A percentile compares a stretch with the other conserved stretches of the same genome.
These are phyloP conservation scores for Leptoteleia sp. DNA, from an alignment of 1,140 invertebrate genomes.

Conservation along the genomic window DNA sequence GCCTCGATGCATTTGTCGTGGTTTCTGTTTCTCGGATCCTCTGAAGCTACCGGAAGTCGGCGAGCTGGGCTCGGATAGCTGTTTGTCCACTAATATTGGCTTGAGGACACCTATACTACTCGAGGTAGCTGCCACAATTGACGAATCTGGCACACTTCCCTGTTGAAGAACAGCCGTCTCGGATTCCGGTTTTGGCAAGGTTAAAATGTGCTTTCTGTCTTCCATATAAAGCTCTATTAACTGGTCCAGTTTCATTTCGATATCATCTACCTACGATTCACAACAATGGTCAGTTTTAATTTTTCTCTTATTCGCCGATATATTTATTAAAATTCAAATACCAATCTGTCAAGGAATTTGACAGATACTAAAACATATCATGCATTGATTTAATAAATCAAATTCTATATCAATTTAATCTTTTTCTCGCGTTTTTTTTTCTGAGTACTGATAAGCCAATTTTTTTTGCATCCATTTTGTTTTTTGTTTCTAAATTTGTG, in stretches of 20 bases:
- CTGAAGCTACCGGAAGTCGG: conserved; percentile 83
- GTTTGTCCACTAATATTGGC: conserved; percentile 87
- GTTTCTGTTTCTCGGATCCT: conserved; percentile 75
- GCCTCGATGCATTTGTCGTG: conserved; percentile 87
- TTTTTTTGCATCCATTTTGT: no score
- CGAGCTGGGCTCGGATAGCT: conserved; percentile 90
- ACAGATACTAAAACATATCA: no score
- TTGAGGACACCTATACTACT: conserved; percentile 78
- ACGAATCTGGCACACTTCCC: conserved; percentile 63
- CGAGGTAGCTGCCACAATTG: conserved; percentile 66
- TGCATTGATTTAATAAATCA: no score
- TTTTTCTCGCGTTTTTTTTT: no score
- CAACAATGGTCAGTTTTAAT: conserved; percentile 5
- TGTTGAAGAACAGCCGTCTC: conserved; percentile 27
- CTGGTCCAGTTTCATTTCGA: conserved; percentile 95
- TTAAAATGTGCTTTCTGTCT: conserved; percentile 87
- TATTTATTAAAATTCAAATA: no score
- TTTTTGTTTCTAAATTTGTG: no score
- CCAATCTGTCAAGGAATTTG: no score
- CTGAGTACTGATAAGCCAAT: no score
- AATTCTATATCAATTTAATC: no score
- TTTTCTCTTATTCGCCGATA: neutral
- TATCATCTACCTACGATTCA: conserved; percentile 91
- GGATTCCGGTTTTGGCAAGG: conserved; percentile 78
- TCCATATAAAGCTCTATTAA: conserved; percentile 96